A percentile compares a stretch with the other conserved stretches of the same genome.
phyloP scores from a whole-genome alignment of 2,113 vertebrate species.

The Panthera leo region DNA sequence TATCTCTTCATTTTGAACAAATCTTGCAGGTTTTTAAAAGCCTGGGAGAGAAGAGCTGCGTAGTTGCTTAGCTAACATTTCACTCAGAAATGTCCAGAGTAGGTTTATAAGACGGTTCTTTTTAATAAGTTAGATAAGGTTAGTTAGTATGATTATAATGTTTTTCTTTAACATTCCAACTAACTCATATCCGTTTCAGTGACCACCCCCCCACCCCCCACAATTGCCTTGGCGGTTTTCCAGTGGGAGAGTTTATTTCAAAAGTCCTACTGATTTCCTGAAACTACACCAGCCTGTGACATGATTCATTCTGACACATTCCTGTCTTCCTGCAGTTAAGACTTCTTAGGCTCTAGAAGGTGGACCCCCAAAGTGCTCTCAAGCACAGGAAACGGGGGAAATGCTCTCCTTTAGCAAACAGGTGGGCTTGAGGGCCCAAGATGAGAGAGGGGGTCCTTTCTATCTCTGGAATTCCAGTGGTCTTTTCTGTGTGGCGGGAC shows the following conservation, averaged over 20 bases:
- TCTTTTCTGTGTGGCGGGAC: background rate
- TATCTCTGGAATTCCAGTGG: constrained; percentile 56
- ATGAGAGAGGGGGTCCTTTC: background rate
- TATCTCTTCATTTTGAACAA: constrained; percentile 62
- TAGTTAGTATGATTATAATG: constrained; percentile 32
- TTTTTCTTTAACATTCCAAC: constrained; percentile 79
- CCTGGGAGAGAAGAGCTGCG: background rate
- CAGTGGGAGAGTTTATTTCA: constrained; percentile 80
- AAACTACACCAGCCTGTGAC: constrained; percentile 79
- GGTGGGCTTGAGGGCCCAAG: background rate
- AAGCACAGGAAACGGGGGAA: background rate
- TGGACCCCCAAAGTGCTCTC: background rate
- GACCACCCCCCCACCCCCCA: constrained; percentile 72
- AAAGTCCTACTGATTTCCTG: constrained; percentile 85
- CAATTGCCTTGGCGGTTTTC: constrained; percentile 78
- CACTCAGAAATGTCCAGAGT: background rate
- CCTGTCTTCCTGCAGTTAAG: constrained; percentile 71
- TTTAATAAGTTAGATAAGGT: constrained; percentile 66
- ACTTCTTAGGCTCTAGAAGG: constrained; percentile 36
- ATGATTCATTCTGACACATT: constrained; percentile 82
- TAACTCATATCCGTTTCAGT: constrained; percentile 79
- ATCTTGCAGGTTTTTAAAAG: constrained; percentile 42
- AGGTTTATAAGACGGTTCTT: constrained; percentile 48
- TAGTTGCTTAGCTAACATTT: constrained; percentile 44
- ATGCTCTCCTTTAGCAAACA: background rate